phyloP scores from a whole-genome alignment of 2,888 invertebrate genomes.

The Blera fallax region DNA sequence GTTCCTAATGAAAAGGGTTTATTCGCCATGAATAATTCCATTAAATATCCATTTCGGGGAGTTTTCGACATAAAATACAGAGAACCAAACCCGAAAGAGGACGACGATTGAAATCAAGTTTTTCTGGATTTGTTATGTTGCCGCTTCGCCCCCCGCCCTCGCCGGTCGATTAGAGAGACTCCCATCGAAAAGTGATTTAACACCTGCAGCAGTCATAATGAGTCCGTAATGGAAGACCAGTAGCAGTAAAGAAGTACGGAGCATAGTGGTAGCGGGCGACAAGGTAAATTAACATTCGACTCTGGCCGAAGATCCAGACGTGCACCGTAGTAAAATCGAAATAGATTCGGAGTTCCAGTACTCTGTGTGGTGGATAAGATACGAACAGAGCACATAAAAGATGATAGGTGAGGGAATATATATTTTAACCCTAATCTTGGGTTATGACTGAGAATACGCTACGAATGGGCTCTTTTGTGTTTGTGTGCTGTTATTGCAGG shows the following conservation, averaged over 20 bases:
- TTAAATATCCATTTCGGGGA: constrained; percentile 56
- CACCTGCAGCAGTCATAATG: constrained; percentile 72
- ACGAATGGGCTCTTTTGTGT: constrained; percentile 3
- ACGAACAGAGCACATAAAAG: not conserved
- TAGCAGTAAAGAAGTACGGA: constrained; percentile 44
- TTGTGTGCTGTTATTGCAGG: constrained; percentile 27
- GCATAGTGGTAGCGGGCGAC: constrained; percentile 65
- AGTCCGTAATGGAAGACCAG: constrained; percentile 71
- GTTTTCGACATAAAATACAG: constrained; percentile 16
- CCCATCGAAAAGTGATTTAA: constrained; percentile 66
- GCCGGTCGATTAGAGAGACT: constrained; percentile 31
- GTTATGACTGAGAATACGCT: constrained; percentile 21
- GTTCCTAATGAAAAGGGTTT: constrained; percentile 70
- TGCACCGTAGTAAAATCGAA: constrained; percentile 23
- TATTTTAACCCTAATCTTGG: constrained; percentile 51
- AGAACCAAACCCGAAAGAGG: constrained; percentile 12
- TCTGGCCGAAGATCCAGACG: constrained; percentile 23
- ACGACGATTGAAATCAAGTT: constrained; percentile 50
- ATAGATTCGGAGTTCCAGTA: constrained; percentile 1
- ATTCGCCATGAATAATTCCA: constrained; percentile 69
- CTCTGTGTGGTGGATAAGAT: not conserved
- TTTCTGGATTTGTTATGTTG: constrained; percentile 60
- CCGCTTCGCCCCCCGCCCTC: not conserved
- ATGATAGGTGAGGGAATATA: constrained; percentile 8
- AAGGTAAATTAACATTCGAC: constrained; percentile 64